A percentile compares a stretch with the other conserved stretches of the same genome.
Conservation (phyloP, 1,140 invertebrate species). For the Cataglyphis hispanica region DNA sequence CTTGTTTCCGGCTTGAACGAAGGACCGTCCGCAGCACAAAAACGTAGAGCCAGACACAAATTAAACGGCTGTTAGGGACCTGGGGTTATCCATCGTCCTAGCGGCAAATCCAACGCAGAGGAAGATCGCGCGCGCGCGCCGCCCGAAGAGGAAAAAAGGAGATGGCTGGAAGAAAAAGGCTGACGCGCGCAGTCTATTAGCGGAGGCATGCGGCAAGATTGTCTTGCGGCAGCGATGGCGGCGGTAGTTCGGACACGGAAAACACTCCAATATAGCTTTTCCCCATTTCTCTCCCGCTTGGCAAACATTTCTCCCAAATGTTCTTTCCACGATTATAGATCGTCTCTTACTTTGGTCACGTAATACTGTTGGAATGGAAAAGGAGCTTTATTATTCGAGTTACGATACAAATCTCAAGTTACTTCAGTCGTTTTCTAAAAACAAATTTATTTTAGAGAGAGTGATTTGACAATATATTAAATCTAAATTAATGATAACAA, state of each 20-base stretch:
- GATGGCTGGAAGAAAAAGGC: conserved; percentile 63
- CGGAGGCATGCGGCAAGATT: conserved; percentile 70
- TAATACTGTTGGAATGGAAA: neutral
- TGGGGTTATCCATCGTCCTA: conserved; percentile 74
- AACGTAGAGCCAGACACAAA: conserved; percentile 75
- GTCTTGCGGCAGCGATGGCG: conserved; percentile 61
- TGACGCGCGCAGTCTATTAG: conserved; percentile 73
- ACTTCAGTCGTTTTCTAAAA: neutral
- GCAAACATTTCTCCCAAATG: conserved; percentile 49
- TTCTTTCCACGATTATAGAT: conserved; percentile 57
- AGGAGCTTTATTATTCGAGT: neutral
- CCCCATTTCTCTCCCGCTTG: conserved; percentile 59
- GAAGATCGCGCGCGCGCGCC: conserved; percentile 31
- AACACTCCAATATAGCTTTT: conserved; percentile 52
- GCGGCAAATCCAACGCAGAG: conserved; percentile 65
- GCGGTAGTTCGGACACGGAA: conserved; percentile 50
- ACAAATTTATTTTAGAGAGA: neutral
- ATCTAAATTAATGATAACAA: neutral
- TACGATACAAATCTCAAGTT: neutral
- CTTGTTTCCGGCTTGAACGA: conserved; percentile 60
- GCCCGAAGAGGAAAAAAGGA: neutral
- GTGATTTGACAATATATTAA: neutral
- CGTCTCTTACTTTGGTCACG: conserved; percentile 32
- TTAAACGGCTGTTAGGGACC: conserved; percentile 75
- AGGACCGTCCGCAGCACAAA: conserved; percentile 55